Evolutionary conservation across 2,797 vertebrate genomes (phyloP).

Genomic region (Heteromormyrus szaboi): DNA sequence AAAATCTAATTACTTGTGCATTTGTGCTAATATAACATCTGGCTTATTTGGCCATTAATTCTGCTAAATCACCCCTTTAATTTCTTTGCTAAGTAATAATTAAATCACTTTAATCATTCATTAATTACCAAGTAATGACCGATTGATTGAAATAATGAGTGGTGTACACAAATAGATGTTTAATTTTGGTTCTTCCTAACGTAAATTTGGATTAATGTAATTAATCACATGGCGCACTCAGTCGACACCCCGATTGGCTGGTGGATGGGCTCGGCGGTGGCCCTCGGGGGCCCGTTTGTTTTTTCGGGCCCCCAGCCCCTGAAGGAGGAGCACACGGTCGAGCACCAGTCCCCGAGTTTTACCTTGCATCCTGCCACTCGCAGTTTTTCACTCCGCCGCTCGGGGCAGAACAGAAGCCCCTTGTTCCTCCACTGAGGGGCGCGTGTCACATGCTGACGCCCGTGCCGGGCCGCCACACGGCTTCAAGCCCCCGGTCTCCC

Average conservation of each 20-base stretch:
- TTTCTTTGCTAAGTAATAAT: neutral
- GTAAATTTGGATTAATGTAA: neutral
- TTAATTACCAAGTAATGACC: neutral
- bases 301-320: neutral
- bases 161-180: neutral
- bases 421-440: slow-evolving; percentile 4
- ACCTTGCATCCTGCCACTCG: too few species aligned
- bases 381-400: neutral
- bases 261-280: too few species aligned
- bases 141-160: neutral
- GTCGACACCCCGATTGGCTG: neutral
- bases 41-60: neutral
- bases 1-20: neutral
- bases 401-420: neutral
- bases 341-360: neutral
- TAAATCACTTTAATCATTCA: neutral
- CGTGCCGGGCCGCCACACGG: neutral
- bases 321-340: neutral
- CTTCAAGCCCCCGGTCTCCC: neutral
- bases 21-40: neutral
- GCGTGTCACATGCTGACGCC: neutral
- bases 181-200: neutral
- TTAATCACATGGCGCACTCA: neutral
- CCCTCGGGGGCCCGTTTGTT: too few species aligned
- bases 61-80: neutral